Evolutionary conservation across 2,797 vertebrate species (phyloP).

Genomic region (Takifugu rubripes): DNA sequence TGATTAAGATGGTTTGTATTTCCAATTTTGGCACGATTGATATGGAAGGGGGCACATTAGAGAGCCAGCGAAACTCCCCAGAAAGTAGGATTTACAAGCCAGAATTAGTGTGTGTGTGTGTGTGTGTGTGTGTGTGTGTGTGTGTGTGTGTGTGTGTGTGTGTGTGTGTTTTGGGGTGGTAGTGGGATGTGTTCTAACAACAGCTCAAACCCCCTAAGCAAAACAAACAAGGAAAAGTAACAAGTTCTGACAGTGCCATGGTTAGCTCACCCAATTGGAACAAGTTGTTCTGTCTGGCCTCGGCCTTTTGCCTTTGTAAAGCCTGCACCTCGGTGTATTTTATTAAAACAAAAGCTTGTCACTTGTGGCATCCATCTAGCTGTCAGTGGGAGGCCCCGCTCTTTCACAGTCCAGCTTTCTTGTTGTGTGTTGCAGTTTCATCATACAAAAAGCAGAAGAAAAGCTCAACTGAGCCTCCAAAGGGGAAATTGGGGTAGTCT

Average conservation of each 20-base stretch:
- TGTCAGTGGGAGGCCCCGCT: conserved; percentile 50
- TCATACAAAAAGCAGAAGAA: conserved; percentile 50
- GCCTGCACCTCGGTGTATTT: conserved; percentile 61
- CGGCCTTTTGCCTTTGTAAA: conserved; percentile 46
- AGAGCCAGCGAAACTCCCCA: conserved; percentile 48
- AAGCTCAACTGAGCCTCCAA: conserved; percentile 46
- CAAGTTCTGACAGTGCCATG: conserved; percentile 54
- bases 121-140: neutral
- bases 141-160: neutral
- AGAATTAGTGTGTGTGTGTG: conserved; percentile 25
- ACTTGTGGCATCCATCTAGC: conserved; percentile 67
- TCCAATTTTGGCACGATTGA: conserved; percentile 70
- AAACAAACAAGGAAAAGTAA: conserved; percentile 50
- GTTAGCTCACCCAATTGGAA: conserved; percentile 64
- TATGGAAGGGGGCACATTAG: conserved; percentile 56
- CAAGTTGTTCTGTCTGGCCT: conserved; percentile 63
- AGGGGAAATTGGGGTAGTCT: conserved; percentile 50
- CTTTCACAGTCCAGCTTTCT: conserved; percentile 33
- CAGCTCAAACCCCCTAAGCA: conserved; percentile 32
- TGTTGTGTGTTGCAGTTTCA: conserved; percentile 55
- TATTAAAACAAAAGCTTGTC: conserved; percentile 65
- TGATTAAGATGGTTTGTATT: conserved; percentile 68
- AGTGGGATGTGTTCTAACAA: conserved; percentile 35
- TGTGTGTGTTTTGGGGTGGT: conserved; percentile 1
- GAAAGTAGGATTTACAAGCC: conserved; percentile 36